Conservation (phyloP, 1,140 invertebrate species). For the Papilio xuthus region DNA sequence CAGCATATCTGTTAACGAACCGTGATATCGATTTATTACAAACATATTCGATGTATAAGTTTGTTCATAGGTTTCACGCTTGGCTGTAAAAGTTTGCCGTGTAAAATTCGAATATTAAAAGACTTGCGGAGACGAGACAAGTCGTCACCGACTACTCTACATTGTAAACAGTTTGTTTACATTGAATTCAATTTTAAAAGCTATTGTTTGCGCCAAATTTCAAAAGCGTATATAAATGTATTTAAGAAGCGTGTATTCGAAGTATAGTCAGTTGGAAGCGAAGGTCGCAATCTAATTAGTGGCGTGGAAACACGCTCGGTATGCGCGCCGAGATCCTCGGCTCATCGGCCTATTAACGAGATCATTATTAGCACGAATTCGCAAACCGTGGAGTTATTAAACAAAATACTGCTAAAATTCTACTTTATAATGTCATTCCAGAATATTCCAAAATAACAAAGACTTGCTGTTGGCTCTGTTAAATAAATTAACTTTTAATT, state of each 20-base stretch:
- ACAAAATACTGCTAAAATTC: constrained; percentile 11
- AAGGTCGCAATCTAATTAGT: constrained; percentile 61
- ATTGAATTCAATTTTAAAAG: constrained; percentile 34
- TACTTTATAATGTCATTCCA: background rate
- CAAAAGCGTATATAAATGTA: constrained; percentile 1
- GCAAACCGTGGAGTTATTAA: constrained; percentile 27
- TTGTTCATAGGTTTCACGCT: constrained; percentile 57
- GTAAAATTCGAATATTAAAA: constrained; percentile 21
- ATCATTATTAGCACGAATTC: constrained; percentile 55
- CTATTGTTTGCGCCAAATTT: constrained; percentile 38
- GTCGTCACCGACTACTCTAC: constrained; percentile 14
- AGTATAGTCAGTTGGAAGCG: constrained; percentile 31
- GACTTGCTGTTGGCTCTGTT: background rate
- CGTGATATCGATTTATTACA: constrained; percentile 63
- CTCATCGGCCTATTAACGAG: constrained; percentile 53
- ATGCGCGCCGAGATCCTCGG: constrained; percentile 61
- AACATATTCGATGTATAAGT: constrained; percentile 55
- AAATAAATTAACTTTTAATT: background rate
- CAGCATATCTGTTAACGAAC: constrained; percentile 60
- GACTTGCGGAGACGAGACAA: constrained; percentile 22
- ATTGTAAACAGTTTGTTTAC: constrained; percentile 37
- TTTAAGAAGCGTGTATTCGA: constrained; percentile 3
- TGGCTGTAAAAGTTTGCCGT: constrained; percentile 42
- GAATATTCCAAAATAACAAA: constrained; percentile 10
- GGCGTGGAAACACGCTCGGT: constrained; percentile 58